Percentiles rank a stretch among this genome's conserved stretches.
Evolutionary conservation across 2,113 vertebrate genomes (phyloP).

Genomic region (Trochalopteron elliotii): DNA sequence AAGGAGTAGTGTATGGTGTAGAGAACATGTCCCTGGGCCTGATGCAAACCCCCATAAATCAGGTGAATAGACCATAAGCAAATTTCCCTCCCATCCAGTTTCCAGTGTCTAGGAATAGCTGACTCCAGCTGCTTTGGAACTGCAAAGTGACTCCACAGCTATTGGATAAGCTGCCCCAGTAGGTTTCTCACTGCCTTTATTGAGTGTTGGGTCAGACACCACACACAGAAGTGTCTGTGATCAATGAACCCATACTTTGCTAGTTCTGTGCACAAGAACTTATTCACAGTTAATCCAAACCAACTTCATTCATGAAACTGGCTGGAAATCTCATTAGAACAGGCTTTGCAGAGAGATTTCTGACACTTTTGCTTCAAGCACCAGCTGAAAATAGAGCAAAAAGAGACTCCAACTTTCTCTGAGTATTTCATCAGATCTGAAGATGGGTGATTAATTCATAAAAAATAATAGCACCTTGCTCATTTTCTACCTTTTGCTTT

Average conservation of each 20-base stretch:
- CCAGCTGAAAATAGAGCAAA: neutral
- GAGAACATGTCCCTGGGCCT: neutral
- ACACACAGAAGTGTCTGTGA: neutral
- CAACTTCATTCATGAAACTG: constrained; percentile 27
- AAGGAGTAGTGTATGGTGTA: neutral
- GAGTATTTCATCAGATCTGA: neutral
- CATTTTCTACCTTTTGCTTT: neutral
- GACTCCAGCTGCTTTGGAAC: neutral
- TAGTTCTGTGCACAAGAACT: neutral
- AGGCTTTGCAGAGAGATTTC: constrained; percentile 19
- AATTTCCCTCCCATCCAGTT: neutral
- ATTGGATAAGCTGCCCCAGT: neutral
- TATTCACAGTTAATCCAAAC: constrained; percentile 28
- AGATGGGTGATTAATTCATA: neutral
- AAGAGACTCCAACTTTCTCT: neutral
- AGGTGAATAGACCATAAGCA: neutral
- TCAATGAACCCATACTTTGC: constrained; percentile 12
- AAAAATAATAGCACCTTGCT: neutral
- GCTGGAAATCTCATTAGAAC: constrained; percentile 36
- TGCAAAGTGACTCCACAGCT: neutral
- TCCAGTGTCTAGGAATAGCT: neutral
- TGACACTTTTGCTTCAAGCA: neutral
- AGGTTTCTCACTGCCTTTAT: constrained; percentile 6
- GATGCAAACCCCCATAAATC: neutral
- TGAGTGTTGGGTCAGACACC: neutral